These are phyloP conservation scores for Mimachlamys varia DNA, from an alignment of 2,888 invertebrate genomes.

Conservation along the genomic window DNA sequence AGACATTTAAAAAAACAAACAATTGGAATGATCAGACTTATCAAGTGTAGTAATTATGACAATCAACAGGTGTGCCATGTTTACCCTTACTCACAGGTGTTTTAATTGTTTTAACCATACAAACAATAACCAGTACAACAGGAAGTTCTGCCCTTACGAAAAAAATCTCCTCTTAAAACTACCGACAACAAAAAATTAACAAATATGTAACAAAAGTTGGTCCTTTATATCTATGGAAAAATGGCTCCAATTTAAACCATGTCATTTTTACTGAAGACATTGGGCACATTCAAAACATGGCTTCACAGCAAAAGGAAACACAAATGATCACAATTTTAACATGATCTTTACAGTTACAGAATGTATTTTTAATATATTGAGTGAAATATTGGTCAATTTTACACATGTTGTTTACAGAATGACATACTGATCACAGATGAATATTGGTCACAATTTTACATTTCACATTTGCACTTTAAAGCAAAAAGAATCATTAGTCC, in stretches of 20 bases:
- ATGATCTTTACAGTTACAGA: too few species aligned
- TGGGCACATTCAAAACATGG: too few species aligned
- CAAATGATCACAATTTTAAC: too few species aligned
- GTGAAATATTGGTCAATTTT: too few species aligned
- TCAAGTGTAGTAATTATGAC: neutral
- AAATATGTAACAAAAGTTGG: constrained; percentile 15
- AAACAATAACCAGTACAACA: neutral
- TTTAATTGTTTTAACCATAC: neutral
- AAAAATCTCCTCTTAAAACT: neutral
- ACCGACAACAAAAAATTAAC: neutral
- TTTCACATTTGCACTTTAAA: neutral
- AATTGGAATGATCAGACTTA: neutral
- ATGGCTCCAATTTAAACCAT: neutral
- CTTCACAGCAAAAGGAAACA: too few species aligned
- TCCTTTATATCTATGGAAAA: neutral
- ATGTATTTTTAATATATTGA: too few species aligned
- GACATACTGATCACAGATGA: too few species aligned
- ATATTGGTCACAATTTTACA: neutral
- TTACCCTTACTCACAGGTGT: neutral
- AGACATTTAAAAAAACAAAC: neutral
- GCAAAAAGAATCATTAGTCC: neutral
- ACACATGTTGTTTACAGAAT: too few species aligned
- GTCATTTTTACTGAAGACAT: too few species aligned
- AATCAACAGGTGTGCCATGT: neutral
- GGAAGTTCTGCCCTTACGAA: neutral